Conservation (phyloP, 2,888 invertebrate species). For the Phragmatobia fuliginosa region DNA sequence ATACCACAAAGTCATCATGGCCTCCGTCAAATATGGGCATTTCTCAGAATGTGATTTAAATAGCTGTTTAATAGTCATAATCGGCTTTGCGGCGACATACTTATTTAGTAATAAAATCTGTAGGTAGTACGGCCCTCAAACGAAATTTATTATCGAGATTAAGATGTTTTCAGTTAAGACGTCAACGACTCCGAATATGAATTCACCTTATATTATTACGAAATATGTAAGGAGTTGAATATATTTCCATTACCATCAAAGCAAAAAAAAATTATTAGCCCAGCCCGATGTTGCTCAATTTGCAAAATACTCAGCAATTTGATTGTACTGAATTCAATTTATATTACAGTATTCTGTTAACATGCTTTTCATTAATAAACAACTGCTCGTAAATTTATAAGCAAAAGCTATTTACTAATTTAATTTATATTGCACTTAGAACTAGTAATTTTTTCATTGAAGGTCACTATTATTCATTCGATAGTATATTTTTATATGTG, state of each 20-base stretch:
- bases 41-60: slow-evolving; percentile 77
- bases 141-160: slow-evolving; percentile 53
- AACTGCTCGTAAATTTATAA: neutral
- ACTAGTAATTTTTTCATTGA: neutral
- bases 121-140: slow-evolving; percentile 59
- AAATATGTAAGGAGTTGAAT: slow-evolving; percentile 21
- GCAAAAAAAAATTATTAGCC: neutral
- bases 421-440: neutral
- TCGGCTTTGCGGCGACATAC: slow-evolving; percentile 67
- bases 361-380: neutral
- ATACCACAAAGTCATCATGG: slow-evolving; percentile 30
- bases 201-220: slow-evolving; percentile 35
- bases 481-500: neutral
- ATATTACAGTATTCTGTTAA: neutral
- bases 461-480: neutral
- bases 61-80: slow-evolving; percentile 76
- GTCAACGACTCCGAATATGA: slow-evolving; percentile 35
- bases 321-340: neutral
- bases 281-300: neutral
- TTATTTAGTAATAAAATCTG: slow-evolving; percentile 71
- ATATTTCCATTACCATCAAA: slow-evolving; percentile 5
- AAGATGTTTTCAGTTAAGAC: slow-evolving; percentile 54
- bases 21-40: slow-evolving; percentile 45
- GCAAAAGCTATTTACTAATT: neutral
- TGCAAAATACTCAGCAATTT: neutral